Base-by-base conservation (phyloP, 64 coral and sea anemone species). In the Actinia tenebrosa region DNA sequence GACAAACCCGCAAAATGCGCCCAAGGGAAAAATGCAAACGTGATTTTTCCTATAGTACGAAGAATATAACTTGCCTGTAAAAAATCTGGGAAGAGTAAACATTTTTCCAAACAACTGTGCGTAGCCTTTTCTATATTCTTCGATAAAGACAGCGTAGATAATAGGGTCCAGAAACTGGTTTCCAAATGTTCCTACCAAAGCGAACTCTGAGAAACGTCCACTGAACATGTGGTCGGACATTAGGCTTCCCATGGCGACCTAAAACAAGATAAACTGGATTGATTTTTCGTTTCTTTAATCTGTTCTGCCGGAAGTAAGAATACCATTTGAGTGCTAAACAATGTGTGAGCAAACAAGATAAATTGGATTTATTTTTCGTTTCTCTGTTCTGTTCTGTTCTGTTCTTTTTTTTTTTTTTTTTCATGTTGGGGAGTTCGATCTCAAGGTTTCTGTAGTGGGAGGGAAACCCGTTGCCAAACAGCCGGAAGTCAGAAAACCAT, bases 241-340 rank as follows among this genome's bases (percentile, higher is more conserved):
- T 7, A 93, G 64, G 84, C 69, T 80, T 46, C 94, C 91, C 26
- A 97, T 47, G 23, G 88, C 91, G 52, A 93, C 88, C 94, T 97
- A 71, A n/a, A 89, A 60, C 5, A 86, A 87, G 44, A 44, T 9
- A 79, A 79, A 79, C 26, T 66, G 27, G n/a, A 75, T 75, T 30
- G 10, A 42, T 30, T n/a, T 25, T 30, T 14, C 25, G 23, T 30
- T 42, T 75, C 23, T 15, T 30, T 37, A 37, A 37, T 37, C 30
- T 37, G 30, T 37, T 37, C 30, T 37, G 30, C 30, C 30, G 30
- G 30, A 37, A 37, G 30, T 37, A 37, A 37, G 30, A 37, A 37
- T 37, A 37, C 30, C 30, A 37, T 37, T 37, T 37, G 30, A 37
- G 30, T 37, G 30, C 30, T 37, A 37, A 37, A 37, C 30, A 37